phyloP scores from a whole-genome alignment of 2,113 vertebrate genomes.

The Mormyrus iriodes region DNA sequence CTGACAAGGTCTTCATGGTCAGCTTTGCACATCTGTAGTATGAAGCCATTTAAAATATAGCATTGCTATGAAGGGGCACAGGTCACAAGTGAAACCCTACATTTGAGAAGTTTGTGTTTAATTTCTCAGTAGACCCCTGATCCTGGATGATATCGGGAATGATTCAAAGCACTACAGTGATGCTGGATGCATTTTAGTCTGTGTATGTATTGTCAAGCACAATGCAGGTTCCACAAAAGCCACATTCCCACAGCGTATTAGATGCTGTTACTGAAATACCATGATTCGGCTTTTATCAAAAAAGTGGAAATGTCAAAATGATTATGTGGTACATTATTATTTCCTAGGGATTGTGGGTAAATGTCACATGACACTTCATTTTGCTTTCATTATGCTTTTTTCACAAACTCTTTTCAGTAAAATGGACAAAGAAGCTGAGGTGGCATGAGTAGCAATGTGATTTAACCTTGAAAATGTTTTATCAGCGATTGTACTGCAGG shows the following conservation, averaged over 20 bases:
- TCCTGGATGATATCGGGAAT: neutral
- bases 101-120: neutral
- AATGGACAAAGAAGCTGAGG: neutral
- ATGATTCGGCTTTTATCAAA: neutral
- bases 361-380: neutral
- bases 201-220: neutral
- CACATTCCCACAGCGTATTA: neutral
- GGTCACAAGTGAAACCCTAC: neutral
- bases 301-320: neutral
- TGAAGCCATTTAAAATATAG: neutral
- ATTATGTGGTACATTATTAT: neutral
- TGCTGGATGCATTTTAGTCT: neutral
- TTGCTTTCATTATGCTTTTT: neutral
- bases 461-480: neutral
- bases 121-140: neutral
- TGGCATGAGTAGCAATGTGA: neutral
- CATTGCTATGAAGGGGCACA: neutral
- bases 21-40: neutral
- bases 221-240: neutral
- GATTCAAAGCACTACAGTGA: neutral
- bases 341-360: neutral
- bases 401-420: neutral
- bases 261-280: neutral
- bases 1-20: neutral
- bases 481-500: neutral